phyloP scores from a whole-genome alignment of 1,140 invertebrate species.

The Probaryconus sp. region DNA sequence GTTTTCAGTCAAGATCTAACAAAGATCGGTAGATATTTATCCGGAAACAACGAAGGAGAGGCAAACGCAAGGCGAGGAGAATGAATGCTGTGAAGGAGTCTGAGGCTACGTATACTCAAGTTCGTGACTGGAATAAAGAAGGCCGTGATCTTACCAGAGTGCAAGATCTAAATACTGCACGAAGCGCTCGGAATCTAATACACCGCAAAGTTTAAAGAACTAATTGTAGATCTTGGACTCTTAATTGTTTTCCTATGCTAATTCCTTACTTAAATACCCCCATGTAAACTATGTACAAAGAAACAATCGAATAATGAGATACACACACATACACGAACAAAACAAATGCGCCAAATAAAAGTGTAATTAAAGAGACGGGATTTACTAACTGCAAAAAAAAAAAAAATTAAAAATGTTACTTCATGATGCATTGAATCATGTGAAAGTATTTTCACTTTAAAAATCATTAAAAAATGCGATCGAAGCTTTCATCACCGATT shows the following conservation, averaged over 20 bases:
- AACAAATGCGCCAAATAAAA: too few species aligned
- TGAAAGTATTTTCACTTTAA: too few species aligned
- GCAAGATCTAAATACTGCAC: conserved; percentile 50
- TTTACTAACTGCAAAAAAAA: too few species aligned
- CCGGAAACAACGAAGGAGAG: conserved; percentile 50
- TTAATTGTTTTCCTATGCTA: conserved; percentile 51
- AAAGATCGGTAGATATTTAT: conserved; percentile 50
- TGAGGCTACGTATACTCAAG: conserved; percentile 54
- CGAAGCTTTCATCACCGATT: too few species aligned
- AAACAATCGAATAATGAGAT: not conserved
- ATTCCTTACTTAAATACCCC: conserved; percentile 43
- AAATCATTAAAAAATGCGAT: too few species aligned
- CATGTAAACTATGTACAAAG: conserved; percentile 13
- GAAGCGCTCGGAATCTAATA: conserved; percentile 43
- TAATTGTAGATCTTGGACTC: conserved; percentile 52
- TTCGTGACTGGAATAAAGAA: conserved; percentile 67
- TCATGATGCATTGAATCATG: too few species aligned
- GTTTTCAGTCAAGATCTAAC: conserved; percentile 35
- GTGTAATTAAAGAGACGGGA: too few species aligned
- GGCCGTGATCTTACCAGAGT: conserved; percentile 47
- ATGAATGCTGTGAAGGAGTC: conserved; percentile 59
- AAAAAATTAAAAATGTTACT: too few species aligned
- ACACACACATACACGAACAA: too few species aligned
- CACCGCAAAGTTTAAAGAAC: conserved; percentile 40
- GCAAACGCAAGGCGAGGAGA: conserved; percentile 46